Evolutionary conservation across 2,113 vertebrate genomes (phyloP), one percentile per base, ranked within the genome.

Genomic region (Caranx melampygus): DNA sequence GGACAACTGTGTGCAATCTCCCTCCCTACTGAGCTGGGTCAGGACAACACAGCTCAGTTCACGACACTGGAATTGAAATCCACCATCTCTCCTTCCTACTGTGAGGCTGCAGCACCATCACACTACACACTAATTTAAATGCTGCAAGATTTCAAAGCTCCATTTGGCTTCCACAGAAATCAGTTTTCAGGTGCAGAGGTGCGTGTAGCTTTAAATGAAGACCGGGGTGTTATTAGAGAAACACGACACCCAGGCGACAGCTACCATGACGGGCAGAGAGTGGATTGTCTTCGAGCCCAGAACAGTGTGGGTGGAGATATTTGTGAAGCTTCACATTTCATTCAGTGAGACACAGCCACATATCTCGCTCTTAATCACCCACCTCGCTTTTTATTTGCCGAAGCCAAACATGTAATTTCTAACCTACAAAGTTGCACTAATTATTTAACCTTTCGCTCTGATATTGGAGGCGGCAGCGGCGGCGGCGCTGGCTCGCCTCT

Each of bases 261-360:
- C 59, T 54, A 47, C 42, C 62, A 15, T 60, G 52, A 70, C 37
- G 34, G 55, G 55, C 65, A 37, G 82, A 18, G 63, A 67, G 66
- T 2, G 77, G 73, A 83, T 79, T 81, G 83, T 87, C 64, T 86
- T 59, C 6, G 71, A 86, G 88, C 81, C 72, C 85, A 75, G 87
- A 83, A 79, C 75, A 76, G 84, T 72, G 89, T 91, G 70, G 87
- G 91, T 62, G 86, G 81, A 83, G 79, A 76, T 85, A 85, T 90
- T 87, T 87, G 79, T 81, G 72, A 81, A 87, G 72, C 72, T 18
- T 83, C 74, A 34, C 45, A 70, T 72, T 78, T 79, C 58, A 69
- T 82, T 72, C 31, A 37, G 69, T 4, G 33, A 45, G 61, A 81
- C 64, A 79, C 76, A 12, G 66, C n/a, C 61, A 45, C 60, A 66